A percentile compares a stretch with the other conserved stretches of the same genome.
These are phyloP conservation scores for Trinectes maculatus DNA, from an alignment of 2,113 vertebrate genomes.

Conservation along the genomic window DNA sequence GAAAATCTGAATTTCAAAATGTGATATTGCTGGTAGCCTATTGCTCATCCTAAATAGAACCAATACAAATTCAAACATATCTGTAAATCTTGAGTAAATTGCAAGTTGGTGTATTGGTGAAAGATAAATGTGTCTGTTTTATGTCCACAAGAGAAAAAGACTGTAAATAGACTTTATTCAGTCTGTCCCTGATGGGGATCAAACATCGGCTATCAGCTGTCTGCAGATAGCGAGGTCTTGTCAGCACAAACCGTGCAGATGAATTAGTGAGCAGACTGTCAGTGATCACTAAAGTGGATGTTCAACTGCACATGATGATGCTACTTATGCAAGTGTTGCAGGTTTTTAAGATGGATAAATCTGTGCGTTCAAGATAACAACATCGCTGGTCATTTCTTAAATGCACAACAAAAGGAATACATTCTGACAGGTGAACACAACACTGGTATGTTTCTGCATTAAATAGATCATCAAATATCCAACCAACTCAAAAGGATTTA, in stretches of 20 bases:
- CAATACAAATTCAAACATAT: no score
- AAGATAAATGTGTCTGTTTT: no score
- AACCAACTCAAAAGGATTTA: no score
- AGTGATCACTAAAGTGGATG: neutral
- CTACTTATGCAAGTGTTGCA: neutral
- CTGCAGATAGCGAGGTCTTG: neutral
- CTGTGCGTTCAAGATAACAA: neutral
- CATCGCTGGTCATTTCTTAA: neutral
- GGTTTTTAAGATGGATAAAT: neutral
- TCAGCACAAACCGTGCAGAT: neutral
- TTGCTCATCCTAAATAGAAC: no score
- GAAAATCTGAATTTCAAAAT: no score
- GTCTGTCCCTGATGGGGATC: neutral
- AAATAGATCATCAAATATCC: neutral
- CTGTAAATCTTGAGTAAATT: no score
- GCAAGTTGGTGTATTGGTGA: no score
- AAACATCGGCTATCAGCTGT: neutral
- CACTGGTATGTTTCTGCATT: neutral
- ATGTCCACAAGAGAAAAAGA: no score
- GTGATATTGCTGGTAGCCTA: no score
- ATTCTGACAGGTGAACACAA: neutral
- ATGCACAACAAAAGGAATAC: neutral
- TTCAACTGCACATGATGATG: neutral
- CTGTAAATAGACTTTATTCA: neutral
- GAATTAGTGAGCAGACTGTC: neutral